Evolutionary conservation across 2,888 invertebrate genomes (phyloP).

Genomic region (Pocota personata): DNA sequence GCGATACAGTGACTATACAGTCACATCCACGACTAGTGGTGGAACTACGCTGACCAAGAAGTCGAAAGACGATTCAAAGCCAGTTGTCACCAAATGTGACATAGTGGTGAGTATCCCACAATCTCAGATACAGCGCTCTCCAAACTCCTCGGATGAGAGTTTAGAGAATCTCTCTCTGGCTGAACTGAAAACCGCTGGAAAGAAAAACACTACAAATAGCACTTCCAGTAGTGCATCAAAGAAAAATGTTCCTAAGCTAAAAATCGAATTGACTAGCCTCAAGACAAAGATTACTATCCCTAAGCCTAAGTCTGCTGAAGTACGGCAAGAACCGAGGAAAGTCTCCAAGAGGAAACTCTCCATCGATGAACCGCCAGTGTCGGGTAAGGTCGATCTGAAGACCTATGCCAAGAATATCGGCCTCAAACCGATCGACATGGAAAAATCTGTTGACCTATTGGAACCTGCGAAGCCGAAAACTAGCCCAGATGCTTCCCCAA

Average conservation of each 20-base stretch:
- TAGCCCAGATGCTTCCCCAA: slow-evolving; percentile 80
- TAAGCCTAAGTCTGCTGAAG: slow-evolving; percentile 78
- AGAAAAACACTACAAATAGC: slow-evolving; percentile 70
- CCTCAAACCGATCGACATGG: slow-evolving; percentile 79
- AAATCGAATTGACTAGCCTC: slow-evolving; percentile 80
- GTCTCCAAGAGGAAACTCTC: slow-evolving; percentile 77
- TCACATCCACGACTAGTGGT: slow-evolving; percentile 74
- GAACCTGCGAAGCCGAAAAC: slow-evolving; percentile 75
- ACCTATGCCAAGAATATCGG: slow-evolving; percentile 82
- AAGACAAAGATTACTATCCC: slow-evolving; percentile 78
- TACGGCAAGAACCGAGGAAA: slow-evolving; percentile 75
- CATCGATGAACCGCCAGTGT: slow-evolving; percentile 75
- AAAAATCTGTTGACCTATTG: slow-evolving; percentile 62
- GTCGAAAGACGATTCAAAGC: slow-evolving; percentile 70
- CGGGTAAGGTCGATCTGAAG: slow-evolving; percentile 79
- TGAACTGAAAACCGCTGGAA: slow-evolving; percentile 80
- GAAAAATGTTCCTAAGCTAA: slow-evolving; percentile 80
- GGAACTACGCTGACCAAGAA: slow-evolving; percentile 50
- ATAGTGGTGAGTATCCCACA: slow-evolving; percentile 82
- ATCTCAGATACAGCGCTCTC: slow-evolving; percentile 78
- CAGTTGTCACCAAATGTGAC: slow-evolving; percentile 76
- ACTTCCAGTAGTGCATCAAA: slow-evolving; percentile 48
- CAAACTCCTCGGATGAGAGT: slow-evolving; percentile 77
- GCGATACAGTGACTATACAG: slow-evolving; percentile 79
- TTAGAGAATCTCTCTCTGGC: slow-evolving; percentile 78